Percentiles rank a stretch among this genome's conserved stretches.
Conservation (phyloP, 2,113 vertebrate species). For the Brienomyrus brachyistius region DNA sequence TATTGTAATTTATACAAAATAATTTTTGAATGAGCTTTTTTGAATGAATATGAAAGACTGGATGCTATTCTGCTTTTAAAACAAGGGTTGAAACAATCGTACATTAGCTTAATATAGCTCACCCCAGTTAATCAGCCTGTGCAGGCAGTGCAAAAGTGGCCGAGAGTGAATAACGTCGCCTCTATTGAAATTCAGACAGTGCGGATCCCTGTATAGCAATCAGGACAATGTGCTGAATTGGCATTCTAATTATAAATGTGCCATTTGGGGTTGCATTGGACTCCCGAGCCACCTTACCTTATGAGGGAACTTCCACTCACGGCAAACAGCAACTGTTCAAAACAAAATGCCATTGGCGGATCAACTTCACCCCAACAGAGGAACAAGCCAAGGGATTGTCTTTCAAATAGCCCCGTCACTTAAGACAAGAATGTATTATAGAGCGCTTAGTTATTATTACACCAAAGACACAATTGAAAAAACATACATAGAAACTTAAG, state of each 20-base stretch:
- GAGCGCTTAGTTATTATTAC: slow-evolving; percentile 58
- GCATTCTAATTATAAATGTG: slow-evolving; percentile 98
- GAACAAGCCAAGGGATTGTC: slow-evolving; percentile 70
- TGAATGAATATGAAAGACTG: not conserved
- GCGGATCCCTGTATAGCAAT: slow-evolving; percentile 65
- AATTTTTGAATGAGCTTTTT: not conserved
- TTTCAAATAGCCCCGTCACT: slow-evolving; percentile 79
- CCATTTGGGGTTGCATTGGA: slow-evolving; percentile 82
- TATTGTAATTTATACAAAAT: not conserved
- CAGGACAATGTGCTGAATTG: slow-evolving; percentile 90
- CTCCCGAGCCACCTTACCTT: slow-evolving; percentile 95
- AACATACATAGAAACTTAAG: slow-evolving; percentile 35
- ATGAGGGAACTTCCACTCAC: slow-evolving; percentile 87
- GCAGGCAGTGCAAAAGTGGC: slow-evolving; percentile 42
- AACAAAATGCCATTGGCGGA: slow-evolving; percentile 91
- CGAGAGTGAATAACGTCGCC: slow-evolving; percentile 40
- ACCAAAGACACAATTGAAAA: slow-evolving; percentile 36
- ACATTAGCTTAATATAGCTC: not conserved
- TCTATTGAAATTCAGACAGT: slow-evolving; percentile 63
- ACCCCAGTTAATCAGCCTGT: slow-evolving; percentile 19
- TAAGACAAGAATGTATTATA: slow-evolving; percentile 70
- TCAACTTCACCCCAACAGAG: slow-evolving; percentile 70
- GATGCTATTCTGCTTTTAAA: not conserved
- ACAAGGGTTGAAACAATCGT: slow-evolving; percentile 11
- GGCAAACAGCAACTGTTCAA: slow-evolving; percentile 84